Percentiles rank a stretch among this genome's conserved stretches.
Conservation (phyloP, 30 jellyfish, hydroid and myxozoan species). For the Chironex yamaguchii region DNA sequence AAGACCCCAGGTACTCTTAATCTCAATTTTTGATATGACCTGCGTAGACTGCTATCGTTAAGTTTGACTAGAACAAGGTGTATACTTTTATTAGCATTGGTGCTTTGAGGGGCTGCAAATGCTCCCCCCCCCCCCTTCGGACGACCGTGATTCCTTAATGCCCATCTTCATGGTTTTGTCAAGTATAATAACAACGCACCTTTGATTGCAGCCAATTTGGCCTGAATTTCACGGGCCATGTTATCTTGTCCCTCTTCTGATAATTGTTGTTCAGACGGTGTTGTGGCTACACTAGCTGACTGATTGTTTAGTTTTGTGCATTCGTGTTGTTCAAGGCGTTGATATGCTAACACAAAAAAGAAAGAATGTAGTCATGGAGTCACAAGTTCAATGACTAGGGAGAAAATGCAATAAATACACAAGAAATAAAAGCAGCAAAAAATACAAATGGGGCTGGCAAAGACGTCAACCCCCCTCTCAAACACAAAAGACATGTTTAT, state of each 20-base stretch:
- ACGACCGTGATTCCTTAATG: no score
- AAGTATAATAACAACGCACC: no score
- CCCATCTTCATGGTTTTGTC: no score
- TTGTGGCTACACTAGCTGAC: background rate
- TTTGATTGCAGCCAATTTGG: slow-evolving; percentile 72
- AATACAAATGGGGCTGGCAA: background rate
- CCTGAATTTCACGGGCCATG: slow-evolving; percentile 78
- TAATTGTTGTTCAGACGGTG: background rate
- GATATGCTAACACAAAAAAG: slow-evolving; percentile 22
- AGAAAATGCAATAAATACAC: background rate
- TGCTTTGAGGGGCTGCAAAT: no score
- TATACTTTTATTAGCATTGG: no score
- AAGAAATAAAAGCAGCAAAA: background rate
- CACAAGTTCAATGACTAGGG: background rate
- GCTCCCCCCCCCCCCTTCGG: no score
- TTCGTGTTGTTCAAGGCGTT: slow-evolving; percentile 40
- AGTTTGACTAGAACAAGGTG: no score
- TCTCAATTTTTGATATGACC: no score
- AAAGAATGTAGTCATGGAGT: background rate
- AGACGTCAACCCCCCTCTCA: no score
- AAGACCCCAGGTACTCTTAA: no score
- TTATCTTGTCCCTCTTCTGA: background rate
- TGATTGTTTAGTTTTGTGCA: background rate
- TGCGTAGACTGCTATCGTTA: no score
- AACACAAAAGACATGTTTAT: no score